Evolutionary conservation across 1,140 invertebrate genomes (phyloP).

Genomic region (Dolichoris vasculosae): DNA sequence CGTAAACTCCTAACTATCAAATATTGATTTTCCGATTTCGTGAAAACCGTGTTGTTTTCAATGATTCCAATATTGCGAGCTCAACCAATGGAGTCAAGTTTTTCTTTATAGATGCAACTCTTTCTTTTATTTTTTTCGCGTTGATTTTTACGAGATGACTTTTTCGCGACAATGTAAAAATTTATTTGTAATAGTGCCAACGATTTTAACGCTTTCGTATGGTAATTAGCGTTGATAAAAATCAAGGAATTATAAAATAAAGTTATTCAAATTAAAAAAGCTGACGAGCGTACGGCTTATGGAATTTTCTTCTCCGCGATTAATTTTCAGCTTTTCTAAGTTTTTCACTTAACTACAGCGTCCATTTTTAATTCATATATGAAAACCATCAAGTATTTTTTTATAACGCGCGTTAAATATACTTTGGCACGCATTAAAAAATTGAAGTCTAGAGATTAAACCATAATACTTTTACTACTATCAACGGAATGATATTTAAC

Average conservation of each 20-base stretch:
- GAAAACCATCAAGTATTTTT: too few relatives aligned
- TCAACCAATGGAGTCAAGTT: not conserved
- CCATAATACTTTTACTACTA: not conserved
- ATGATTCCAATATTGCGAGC: not conserved
- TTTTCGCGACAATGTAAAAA: too few relatives aligned
- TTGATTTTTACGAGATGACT: not conserved
- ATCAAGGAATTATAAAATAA: not conserved
- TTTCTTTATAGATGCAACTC: not conserved
- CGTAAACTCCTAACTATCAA: not conserved
- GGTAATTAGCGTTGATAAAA: not conserved
- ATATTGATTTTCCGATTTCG: not conserved
- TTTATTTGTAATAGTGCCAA: not conserved
- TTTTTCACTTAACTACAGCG: not conserved
- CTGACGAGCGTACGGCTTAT: not conserved
- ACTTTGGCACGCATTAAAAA: not conserved
- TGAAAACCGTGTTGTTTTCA: not conserved
- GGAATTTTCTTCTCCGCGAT: not conserved
- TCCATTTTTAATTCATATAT: too few relatives aligned
- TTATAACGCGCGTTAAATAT: too few relatives aligned
- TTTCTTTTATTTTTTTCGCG: not conserved
- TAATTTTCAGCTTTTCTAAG: not conserved
- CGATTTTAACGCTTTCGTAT: not conserved
- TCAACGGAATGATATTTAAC: not conserved
- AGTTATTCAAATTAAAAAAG: too few relatives aligned
- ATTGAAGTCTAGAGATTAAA: not conserved